A percentile compares a stretch with the other conserved stretches of the same genome.
phyloP scores from a whole-genome alignment of 1,140 invertebrate species.

The Metaphire vulgaris region DNA sequence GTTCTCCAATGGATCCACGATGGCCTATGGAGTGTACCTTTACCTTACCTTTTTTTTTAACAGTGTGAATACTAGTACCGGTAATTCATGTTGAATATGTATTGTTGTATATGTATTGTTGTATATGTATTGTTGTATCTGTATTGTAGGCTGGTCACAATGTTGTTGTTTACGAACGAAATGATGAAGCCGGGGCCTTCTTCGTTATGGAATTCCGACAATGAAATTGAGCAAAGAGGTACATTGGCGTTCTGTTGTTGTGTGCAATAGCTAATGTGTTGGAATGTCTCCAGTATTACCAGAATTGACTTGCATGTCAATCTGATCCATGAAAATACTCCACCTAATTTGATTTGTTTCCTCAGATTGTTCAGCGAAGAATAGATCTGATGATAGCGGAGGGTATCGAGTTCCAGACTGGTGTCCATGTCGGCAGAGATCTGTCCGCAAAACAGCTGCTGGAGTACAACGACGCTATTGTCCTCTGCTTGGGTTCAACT shows the following conservation, averaged over 20 bases:
- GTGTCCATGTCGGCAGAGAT: constrained; percentile 84
- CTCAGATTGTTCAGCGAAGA: constrained; percentile 72
- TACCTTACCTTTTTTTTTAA: no score
- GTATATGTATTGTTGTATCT: constrained; percentile 14
- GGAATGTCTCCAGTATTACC: no score
- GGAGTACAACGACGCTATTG: constrained; percentile 74
- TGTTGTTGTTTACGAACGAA: constrained; percentile 92
- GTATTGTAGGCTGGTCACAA: constrained; percentile 17
- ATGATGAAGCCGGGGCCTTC: constrained; percentile 88
- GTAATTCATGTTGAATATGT: no score
- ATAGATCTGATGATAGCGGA: constrained; percentile 80
- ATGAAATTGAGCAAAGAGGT: constrained; percentile 94
- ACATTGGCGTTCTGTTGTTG: constrained; percentile 2
- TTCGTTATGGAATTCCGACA: constrained; percentile 95
- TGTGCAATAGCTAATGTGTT: no score
- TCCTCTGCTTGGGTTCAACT: constrained; percentile 87
- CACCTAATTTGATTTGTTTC: no score
- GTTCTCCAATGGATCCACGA: no score
- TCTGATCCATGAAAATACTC: no score
- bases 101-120: no score
- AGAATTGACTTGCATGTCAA: no score
- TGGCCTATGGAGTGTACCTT: no score
- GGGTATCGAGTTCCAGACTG: constrained; percentile 84
- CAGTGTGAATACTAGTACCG: no score
- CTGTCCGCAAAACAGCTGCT: constrained; percentile 68